Evolutionary conservation across 2,797 vertebrate species (phyloP), one percentile per base, ranked within the genome.

Genomic region (Silurus lanzhouensis): DNA sequence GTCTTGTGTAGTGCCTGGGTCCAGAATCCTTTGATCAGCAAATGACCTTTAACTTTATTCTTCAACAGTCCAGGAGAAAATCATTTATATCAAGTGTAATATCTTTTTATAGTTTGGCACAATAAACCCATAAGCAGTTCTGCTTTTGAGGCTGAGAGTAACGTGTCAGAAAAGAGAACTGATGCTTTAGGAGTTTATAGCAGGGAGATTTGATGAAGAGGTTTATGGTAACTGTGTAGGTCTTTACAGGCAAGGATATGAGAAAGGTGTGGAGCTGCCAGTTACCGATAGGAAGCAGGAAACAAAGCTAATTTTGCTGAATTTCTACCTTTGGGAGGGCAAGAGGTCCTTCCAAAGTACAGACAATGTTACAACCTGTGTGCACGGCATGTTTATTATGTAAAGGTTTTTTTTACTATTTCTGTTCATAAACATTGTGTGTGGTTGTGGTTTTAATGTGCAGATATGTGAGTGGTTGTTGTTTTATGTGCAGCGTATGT

Each of bases 111-210:
- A 68, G 44, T 61, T 17, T 38, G 55, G 15, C 76, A 63, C 74
- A 71, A 27, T 78, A 58, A 83, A 44, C 38, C 25, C 20, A 48
- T 52, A 17, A 70, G 8, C 55, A 70, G 55, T 83, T 86, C 85
- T 44, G 74, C 81, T 86, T 86, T 86, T 83, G 64, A 38, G 27
- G 15, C 64, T 86, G 66, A 44, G 74, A 78, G 52, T 13, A 61
- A 66, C 22, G 27, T 71, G 55, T 67, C 57, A 71, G 55, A 72
- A 80, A 63, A 25, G 61, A 83, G 84, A 82, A 83, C 60, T 38
- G n/a, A 25, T 60, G 68, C 17, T 61, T 14, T 60, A 60, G 38
- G 25, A 27, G 31, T 83, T 86, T 83, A 86, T 71, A 63, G 74
- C 64, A 25, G 85, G n/a, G 70, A 46, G 55, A 81, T 63, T 61